A percentile compares a stretch with the other conserved stretches of the same genome.
Evolutionary conservation across 2,113 vertebrate species (phyloP).

Genomic region (Gallinago undulata): DNA sequence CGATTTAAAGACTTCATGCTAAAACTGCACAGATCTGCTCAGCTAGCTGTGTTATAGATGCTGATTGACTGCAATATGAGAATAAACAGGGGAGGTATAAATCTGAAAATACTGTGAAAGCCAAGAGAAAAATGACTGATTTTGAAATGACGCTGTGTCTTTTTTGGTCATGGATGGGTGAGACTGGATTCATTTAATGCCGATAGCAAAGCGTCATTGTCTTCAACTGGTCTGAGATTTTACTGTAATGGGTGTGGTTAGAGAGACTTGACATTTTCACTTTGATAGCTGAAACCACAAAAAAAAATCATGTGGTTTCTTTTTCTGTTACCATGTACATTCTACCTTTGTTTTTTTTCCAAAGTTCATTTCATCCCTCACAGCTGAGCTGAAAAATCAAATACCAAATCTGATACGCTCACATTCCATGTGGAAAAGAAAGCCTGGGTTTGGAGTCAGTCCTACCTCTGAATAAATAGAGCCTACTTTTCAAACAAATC

Average conservation of each 20-base stretch:
- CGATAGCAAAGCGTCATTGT: constrained; percentile 14
- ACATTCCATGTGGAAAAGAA: constrained; percentile 36
- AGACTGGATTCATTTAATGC: constrained; percentile 8
- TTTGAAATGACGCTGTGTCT: not conserved
- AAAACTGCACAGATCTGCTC: not conserved
- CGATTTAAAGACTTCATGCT: not conserved
- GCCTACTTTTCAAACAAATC: constrained; percentile 46
- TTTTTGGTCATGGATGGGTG: not conserved
- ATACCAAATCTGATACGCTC: not conserved
- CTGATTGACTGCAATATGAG: not conserved
- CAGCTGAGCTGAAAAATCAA: constrained; percentile 47
- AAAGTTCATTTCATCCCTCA: constrained; percentile 2
- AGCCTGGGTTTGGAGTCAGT: constrained; percentile 18
- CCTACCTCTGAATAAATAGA: constrained; percentile 44
- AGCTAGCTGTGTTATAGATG: not conserved
- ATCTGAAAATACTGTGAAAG: not conserved
- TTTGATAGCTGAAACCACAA: constrained; percentile 39
- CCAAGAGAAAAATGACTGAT: not conserved
- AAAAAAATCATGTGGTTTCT: not conserved
- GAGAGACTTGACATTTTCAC: not conserved
- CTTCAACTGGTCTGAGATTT: constrained; percentile 2
- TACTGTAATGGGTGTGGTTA: constrained; percentile 32
- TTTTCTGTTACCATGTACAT: not conserved
- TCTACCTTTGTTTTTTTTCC: not conserved
- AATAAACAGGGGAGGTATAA: not conserved